Evolutionary conservation across 2,888 invertebrate species (phyloP).

Genomic region (Drosophila nigritarsus): DNA sequence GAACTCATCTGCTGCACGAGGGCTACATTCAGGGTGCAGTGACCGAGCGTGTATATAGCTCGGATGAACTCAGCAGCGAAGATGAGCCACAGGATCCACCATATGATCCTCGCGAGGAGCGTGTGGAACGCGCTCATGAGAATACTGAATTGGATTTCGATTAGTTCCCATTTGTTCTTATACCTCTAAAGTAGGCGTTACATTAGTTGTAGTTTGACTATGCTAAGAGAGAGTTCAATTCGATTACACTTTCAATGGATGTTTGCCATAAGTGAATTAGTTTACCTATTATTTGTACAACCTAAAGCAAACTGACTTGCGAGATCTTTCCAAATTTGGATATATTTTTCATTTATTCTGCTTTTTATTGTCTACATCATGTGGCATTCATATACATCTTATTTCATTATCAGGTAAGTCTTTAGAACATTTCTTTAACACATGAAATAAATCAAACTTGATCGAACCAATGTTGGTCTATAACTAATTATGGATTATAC

Average conservation of each 20-base stretch:
- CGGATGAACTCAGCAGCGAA: constrained; percentile 24
- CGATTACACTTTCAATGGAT: background rate
- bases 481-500: too few species aligned
- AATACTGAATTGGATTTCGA: background rate
- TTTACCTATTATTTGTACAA: too few species aligned
- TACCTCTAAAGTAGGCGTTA: background rate
- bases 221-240: background rate
- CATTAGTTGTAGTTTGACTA: background rate
- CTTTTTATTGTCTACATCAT: too few species aligned
- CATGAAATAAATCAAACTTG: too few species aligned
- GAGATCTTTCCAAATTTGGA: too few species aligned
- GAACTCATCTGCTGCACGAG: constrained; percentile 9
- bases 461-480: too few species aligned
- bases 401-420: too few species aligned
- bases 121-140: constrained; percentile 22
- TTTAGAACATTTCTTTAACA: too few species aligned
- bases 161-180: background rate
- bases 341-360: too few species aligned
- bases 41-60: background rate
- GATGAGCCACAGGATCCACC: constrained; percentile 12
- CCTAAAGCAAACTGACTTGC: too few species aligned
- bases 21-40: constrained; percentile 25
- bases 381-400: too few species aligned
- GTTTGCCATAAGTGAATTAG: too few species aligned
- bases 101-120: constrained; percentile 1